Evolutionary conservation across 2,797 vertebrate genomes (phyloP).

Genomic region (Paguma larvata): DNA sequence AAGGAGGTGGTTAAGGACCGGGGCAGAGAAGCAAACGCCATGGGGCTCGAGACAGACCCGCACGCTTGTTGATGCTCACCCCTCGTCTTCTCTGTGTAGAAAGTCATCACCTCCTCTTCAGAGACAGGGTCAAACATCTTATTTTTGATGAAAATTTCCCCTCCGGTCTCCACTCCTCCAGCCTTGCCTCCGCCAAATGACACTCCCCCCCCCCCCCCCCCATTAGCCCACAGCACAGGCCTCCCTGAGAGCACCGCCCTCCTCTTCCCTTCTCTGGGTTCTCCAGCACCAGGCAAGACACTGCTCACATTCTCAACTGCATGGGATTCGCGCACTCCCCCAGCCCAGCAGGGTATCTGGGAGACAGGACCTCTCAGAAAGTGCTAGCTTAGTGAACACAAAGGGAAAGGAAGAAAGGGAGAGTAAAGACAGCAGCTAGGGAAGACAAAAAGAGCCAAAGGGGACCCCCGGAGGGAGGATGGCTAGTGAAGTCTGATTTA

Average conservation of each 20-base stretch:
- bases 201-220: too few species aligned
- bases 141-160: background rate
- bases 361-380: background rate
- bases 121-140: background rate
- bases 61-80: background rate
- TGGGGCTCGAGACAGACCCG: rapidly evolving
- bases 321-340: background rate
- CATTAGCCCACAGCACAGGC: background rate
- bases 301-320: background rate
- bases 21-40: background rate
- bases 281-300: background rate
- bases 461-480: background rate
- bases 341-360: background rate
- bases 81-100: background rate
- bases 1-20: background rate
- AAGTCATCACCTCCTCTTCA: background rate
- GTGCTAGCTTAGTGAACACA: background rate
- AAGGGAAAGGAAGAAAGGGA: background rate
- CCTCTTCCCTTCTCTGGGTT: background rate
- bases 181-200: background rate
- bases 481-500: background rate
- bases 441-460: background rate
- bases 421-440: background rate
- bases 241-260: background rate
- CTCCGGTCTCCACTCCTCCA: background rate